Evolutionary conservation across 2,113 vertebrate genomes (phyloP).

Genomic region (Microcebus ravelobensis): DNA sequence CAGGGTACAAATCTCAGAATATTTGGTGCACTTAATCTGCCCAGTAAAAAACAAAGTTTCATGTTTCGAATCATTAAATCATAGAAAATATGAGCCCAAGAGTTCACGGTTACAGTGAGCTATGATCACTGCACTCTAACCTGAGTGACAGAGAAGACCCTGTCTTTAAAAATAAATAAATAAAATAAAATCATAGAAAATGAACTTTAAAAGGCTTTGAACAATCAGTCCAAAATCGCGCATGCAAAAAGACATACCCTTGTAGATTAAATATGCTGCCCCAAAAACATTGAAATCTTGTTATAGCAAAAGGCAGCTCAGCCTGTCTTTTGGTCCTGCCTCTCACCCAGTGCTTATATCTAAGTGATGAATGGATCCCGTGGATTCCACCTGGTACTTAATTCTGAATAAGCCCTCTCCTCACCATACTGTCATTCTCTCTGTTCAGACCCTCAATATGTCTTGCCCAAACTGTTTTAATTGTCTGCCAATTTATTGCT

Average conservation of each 20-base stretch:
- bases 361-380: not conserved
- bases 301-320: not conserved
- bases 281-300: not conserved
- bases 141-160: no score
- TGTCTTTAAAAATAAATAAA: no score
- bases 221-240: not conserved
- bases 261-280: not conserved
- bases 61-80: not conserved
- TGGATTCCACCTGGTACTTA: not conserved
- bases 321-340: not conserved
- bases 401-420: not conserved
- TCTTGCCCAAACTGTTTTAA: not conserved
- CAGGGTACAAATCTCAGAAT: not conserved
- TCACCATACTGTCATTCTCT: not conserved
- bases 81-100: not conserved
- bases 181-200: not conserved
- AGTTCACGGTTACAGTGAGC: no score
- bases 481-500: not conserved
- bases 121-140: no score
- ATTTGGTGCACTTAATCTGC: not conserved
- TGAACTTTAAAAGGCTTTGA: not conserved
- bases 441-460: not conserved
- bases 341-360: not conserved
- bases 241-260: not conserved
- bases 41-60: not conserved